Percentiles rank a stretch among this genome's conserved stretches.
phyloP scores from a whole-genome alignment of 2,888 invertebrate species.

The Poecilus cupreus region DNA sequence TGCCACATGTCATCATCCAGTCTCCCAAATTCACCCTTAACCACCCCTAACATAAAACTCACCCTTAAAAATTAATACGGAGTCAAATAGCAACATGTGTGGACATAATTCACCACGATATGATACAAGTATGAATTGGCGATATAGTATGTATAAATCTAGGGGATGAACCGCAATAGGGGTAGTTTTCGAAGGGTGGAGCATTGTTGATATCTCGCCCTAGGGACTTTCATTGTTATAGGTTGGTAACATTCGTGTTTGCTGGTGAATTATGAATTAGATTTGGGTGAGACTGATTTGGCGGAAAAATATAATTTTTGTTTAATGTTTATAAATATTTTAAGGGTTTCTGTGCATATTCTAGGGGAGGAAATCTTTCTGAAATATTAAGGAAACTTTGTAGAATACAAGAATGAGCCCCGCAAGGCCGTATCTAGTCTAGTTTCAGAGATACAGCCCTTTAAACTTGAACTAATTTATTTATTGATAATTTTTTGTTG shows the following conservation, averaged over 20 bases:
- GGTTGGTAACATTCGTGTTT: not conserved
- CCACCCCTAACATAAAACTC: not conserved
- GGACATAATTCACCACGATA: not conserved
- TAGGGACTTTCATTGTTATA: slow-evolving; percentile 3
- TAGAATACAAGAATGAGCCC: no score
- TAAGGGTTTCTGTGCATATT: not conserved
- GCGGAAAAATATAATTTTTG: not conserved
- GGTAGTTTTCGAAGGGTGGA: not conserved
- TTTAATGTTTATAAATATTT: not conserved
- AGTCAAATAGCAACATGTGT: slow-evolving; percentile 10
- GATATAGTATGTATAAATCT: not conserved
- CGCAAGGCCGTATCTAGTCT: no score
- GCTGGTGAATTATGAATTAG: slow-evolving; percentile 9
- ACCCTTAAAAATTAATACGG: not conserved
- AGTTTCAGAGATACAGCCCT: no score
- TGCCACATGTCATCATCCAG: not conserved
- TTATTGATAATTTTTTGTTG: no score
- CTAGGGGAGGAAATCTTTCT: not conserved
- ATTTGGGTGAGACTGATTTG: not conserved
- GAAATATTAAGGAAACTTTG: no score
- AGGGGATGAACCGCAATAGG: not conserved
- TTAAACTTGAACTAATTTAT: no score
- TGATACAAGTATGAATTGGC: slow-evolving; percentile 20
- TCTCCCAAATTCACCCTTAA: not conserved
- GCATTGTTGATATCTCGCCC: not conserved